phyloP scores from a whole-genome alignment of 1,140 invertebrate genomes.

The Saccostrea echinata region DNA sequence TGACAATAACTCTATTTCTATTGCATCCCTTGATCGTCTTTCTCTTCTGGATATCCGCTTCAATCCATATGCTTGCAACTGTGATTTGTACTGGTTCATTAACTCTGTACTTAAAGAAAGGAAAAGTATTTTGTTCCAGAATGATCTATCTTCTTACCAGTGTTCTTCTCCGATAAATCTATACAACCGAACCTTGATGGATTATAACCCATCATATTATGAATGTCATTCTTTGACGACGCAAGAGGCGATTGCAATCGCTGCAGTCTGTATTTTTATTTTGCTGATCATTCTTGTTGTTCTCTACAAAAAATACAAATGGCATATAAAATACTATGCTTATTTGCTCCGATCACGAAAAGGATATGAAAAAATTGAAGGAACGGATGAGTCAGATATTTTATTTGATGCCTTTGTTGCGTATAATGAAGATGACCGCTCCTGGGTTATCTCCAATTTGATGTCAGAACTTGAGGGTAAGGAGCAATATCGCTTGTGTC shows the following conservation, averaged over 20 bases:
- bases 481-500: slow-evolving; percentile 58
- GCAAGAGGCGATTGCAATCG: not conserved
- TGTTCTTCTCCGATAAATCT: slow-evolving; percentile 33
- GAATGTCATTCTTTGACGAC: slow-evolving; percentile 19
- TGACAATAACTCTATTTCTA: slow-evolving; percentile 21
- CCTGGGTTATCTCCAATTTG: slow-evolving; percentile 41
- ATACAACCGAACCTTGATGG: not conserved
- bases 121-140: not conserved
- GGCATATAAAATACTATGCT: slow-evolving; percentile 42
- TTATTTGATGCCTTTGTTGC: slow-evolving; percentile 48
- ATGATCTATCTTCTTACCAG: not conserved
- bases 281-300: not conserved
- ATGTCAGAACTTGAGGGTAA: slow-evolving; percentile 43
- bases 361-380: slow-evolving; percentile 16
- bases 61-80: slow-evolving; percentile 37
- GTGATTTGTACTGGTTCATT: slow-evolving; percentile 46
- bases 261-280: not conserved
- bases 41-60: not conserved
- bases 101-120: slow-evolving; percentile 10
- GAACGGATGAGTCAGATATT: not conserved
- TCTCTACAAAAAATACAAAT: slow-evolving; percentile 30
- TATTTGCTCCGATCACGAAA: slow-evolving; percentile 28
- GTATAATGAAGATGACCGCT: slow-evolving; percentile 11
- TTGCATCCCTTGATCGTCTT: not conserved
- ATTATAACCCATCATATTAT: slow-evolving; percentile 38